These are phyloP conservation scores for Nephrotoma guestfalica DNA, from an alignment of 2,888 invertebrate species.

Conservation along the genomic window DNA sequence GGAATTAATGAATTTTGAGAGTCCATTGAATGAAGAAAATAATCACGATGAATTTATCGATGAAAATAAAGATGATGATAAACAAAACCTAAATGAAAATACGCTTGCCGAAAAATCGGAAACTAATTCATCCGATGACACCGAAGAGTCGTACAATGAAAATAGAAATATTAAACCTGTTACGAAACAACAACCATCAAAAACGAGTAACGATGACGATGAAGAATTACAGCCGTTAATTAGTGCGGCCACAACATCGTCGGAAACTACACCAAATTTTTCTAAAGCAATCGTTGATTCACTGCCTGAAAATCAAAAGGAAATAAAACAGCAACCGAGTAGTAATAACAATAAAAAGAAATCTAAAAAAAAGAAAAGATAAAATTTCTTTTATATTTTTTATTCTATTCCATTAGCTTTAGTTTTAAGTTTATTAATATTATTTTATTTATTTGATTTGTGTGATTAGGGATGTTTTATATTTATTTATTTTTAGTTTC, in stretches of 20 bases:
- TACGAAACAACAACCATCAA: background rate
- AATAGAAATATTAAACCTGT: background rate
- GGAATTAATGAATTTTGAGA: slow-evolving; percentile 30
- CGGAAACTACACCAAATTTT: slow-evolving; percentile 10
- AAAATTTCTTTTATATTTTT: slow-evolving; percentile 23
- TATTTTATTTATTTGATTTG: slow-evolving; percentile 1
- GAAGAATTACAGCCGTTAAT: slow-evolving; percentile 31
- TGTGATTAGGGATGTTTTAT: background rate
- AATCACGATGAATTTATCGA: background rate
- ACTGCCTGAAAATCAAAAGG: slow-evolving; percentile 21
- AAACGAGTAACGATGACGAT: slow-evolving; percentile 16
- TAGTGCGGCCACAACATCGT: slow-evolving; percentile 3
- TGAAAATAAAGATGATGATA: background rate
- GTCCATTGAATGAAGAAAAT: slow-evolving; percentile 16
- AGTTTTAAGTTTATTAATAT: background rate
- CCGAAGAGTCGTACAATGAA: slow-evolving; percentile 9
- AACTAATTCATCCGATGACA: slow-evolving; percentile 15
- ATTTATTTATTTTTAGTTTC: background rate
- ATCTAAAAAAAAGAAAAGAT: slow-evolving; percentile 32
- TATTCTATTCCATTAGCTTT: slow-evolving; percentile 2
- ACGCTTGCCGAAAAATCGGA: slow-evolving; percentile 9
- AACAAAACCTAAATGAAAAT: background rate
- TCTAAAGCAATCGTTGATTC: slow-evolving; percentile 11
- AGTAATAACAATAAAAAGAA: slow-evolving; percentile 25
- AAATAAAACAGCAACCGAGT: slow-evolving; percentile 2